Percentiles rank a stretch among this genome's conserved stretches.
phyloP scores from a whole-genome alignment of 1,140 invertebrate genomes.

The Caenorhabditis briggsae region DNA sequence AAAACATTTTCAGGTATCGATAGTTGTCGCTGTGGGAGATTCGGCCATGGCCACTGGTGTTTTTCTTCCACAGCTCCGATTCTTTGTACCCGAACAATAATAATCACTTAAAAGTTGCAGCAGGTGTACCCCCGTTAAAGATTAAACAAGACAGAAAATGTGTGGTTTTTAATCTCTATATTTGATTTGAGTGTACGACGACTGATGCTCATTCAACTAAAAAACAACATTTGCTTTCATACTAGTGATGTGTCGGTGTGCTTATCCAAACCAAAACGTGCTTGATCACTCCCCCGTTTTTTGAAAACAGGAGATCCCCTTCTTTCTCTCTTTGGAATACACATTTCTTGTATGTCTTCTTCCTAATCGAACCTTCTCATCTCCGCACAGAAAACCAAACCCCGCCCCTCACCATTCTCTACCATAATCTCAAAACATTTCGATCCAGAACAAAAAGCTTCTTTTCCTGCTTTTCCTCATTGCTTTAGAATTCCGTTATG shows the following conservation, averaged over 20 bases:
- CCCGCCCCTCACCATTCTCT: not conserved
- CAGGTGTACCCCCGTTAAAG: not conserved
- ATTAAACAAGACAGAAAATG: not conserved
- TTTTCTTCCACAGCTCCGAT: too few relatives aligned
- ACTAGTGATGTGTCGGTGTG: constrained; percentile 14
- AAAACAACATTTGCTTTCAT: not conserved
- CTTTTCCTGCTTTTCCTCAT: not conserved
- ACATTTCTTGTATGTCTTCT: constrained; percentile 25
- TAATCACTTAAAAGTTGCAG: not conserved
- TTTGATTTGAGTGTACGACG: constrained; percentile 12
- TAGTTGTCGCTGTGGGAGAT: too few relatives aligned
- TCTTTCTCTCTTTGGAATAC: not conserved
- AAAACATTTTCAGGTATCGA: too few relatives aligned
- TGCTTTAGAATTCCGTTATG: not conserved
- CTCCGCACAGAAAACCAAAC: not conserved
- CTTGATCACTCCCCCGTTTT: constrained; percentile 10
- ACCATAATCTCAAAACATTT: constrained; percentile 4
- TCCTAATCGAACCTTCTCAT: not conserved
- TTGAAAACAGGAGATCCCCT: not conserved
- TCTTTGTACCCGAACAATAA: too few relatives aligned
- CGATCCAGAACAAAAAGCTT: constrained; percentile 4
- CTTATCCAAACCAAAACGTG: constrained; percentile 23
- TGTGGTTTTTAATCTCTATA: constrained; percentile 23
- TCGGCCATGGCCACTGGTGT: too few relatives aligned
- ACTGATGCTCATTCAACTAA: constrained; percentile 1